Evolutionary conservation across 2,888 invertebrate species (phyloP), one percentile per base, ranked within the genome.

Genomic region (Meloe dianella): DNA sequence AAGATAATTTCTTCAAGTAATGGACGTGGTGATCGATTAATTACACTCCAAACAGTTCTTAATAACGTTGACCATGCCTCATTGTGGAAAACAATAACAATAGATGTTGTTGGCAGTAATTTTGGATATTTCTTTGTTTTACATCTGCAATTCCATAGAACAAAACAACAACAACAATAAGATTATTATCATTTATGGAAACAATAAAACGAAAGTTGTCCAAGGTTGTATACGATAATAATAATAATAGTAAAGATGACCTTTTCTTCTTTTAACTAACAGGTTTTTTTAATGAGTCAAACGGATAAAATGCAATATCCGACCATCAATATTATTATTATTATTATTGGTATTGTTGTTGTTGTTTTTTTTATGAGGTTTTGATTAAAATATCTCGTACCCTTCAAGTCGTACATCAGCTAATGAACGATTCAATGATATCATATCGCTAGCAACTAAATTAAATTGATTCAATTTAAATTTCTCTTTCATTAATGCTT

Each of bases 391-490:
- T 27, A 27, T 27, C 4, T 17, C 41, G 41, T 85, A 97, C 94
- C 94, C 94, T 73, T 93, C 92, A 81, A 97, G 89, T 80, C 98
- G 87, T 72, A 98, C 96, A 85, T 99, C 99, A 29, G 94, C 91
- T 65, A 99, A 88, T 8, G 96, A 96, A 78, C 99, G 88, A 86
- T 99, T 99, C 71, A 98, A 85, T 70, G 97, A 96, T 80, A 99
- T 97, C 91, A 95, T 93, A 84, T 99, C 98, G 83, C 97, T 97
- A 74, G 98, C 99, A 83, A 98, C 86, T 75, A 99, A 87, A 86
- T 99, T 99, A 86, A 99, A 99, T 87, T 99, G 98, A 86, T 99
- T 99, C 80, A 98, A 90, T 84, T 97, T 96, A 85, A 99, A 99
- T 83, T 95, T 94, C 79, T 97, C 96, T 85, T 96, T 92, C 89